Percentiles rank a stretch among this genome's conserved stretches.
These are phyloP conservation scores for Pimephales promelas DNA, from an alignment of 2,113 vertebrate species.

Conservation along the genomic window DNA sequence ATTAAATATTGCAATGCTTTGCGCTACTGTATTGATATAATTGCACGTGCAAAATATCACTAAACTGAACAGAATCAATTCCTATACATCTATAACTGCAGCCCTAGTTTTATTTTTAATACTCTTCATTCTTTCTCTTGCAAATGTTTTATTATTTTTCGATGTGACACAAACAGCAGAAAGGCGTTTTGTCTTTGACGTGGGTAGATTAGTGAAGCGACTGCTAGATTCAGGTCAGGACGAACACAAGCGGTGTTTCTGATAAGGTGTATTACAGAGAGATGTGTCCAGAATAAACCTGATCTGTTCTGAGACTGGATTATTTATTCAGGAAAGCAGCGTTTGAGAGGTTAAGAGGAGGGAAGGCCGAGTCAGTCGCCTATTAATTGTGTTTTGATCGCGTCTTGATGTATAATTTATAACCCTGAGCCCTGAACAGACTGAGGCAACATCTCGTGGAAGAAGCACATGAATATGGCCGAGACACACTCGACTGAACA, in stretches of 20 bases:
- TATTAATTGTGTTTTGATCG: constrained; percentile 39
- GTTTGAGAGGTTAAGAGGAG: constrained; percentile 32
- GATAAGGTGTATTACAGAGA: constrained; percentile 23
- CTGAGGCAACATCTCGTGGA: not conserved
- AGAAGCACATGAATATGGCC: not conserved
- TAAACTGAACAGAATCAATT: no score
- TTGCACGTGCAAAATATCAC: no score
- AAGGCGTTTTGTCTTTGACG: no score
- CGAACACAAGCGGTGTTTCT: not conserved
- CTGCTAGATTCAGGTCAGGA: constrained; percentile 34
- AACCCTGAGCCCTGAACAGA: not conserved
- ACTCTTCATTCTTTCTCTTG: not conserved
- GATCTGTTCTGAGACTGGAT: not conserved
- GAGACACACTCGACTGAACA: not conserved
- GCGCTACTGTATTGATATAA: no score
- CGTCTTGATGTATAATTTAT: constrained; percentile 41
- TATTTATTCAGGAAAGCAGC: constrained; percentile 49
- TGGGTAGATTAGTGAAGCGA: not conserved
- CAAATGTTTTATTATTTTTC: no score
- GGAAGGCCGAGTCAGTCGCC: constrained; percentile 25
- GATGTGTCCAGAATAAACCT: not conserved
- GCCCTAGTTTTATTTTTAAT: not conserved
- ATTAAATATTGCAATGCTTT: no score
- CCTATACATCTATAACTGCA: no score
- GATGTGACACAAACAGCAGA: no score